Evolutionary conservation across 2,888 invertebrate genomes (phyloP), one percentile per base, ranked within the genome.

Genomic region (Carcina quercana): DNA sequence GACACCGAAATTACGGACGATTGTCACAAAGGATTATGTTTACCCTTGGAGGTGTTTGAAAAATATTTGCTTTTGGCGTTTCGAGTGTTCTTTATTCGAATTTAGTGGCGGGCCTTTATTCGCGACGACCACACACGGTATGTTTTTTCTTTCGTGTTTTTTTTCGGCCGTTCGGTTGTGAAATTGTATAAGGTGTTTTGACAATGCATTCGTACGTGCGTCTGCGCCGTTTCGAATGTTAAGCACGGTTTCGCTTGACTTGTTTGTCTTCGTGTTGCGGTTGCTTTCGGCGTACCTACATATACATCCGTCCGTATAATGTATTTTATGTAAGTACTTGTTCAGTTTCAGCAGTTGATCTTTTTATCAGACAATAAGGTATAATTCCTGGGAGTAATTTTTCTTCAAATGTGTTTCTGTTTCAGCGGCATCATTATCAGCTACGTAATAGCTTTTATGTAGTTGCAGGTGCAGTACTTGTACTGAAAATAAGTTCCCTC

Each of bases 171-270:
- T 46, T 42, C 52, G 57, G 55, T 57, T 62, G 70, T 68, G 67
- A 70, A 75, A 78, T 78, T 75, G 78, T 79, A 71, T 71, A 71
- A 72, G 73, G 65, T 80, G 75, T 83, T 82, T 74, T 80, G 80
- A 83, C 83, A 82, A 82, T 78, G 68, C 63, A 49, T 38, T 42
- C 44, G 61, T 63, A 82, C 80, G 82, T 83, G 82, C 65, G 78
- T 60, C 53, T 49, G 49, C 54, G 57, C 58, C 45, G 74, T 64
- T 75, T 62, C 65, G 70, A 67, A 63, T 73, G 73, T 82, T 78
- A 78, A 71, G 58, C 73, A 72, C 69, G 76, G 70, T 64, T 64
- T 52, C 52, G 53, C 47, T 52, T 42, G 51, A 50, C 40, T 53
- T 64, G 45, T 67, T 66, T 72, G 59, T 72, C 63, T 64, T 64